A percentile compares a stretch with the other conserved stretches of the same genome.
phyloP scores from a whole-genome alignment of 2,888 invertebrate species.

The Oscheius onirici region DNA sequence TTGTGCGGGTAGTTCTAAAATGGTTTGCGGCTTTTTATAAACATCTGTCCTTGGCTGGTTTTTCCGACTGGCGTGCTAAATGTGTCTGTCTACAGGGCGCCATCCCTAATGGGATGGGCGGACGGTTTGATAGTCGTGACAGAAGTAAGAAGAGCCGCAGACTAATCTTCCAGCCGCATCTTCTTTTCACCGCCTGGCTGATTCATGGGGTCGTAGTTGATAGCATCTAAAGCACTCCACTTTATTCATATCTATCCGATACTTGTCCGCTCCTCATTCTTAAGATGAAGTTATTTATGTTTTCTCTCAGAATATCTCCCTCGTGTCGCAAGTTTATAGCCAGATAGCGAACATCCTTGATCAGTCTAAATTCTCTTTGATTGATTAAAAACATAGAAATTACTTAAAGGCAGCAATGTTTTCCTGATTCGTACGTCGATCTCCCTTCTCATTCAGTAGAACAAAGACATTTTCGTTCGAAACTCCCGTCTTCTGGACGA shows the following conservation, averaged over 20 bases:
- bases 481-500: conserved; percentile 25
- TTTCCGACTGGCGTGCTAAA: too few relatives aligned
- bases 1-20: neutral
- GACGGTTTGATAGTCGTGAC: neutral
- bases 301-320: conserved; percentile 24
- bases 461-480: conserved; percentile 27
- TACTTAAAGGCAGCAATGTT: conserved; percentile 33
- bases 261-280: conserved; percentile 1
- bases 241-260: conserved; percentile 10
- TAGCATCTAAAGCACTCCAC: conserved; percentile 19
- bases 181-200: conserved; percentile 11
- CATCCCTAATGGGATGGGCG: neutral
- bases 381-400: neutral
- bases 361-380: conserved; percentile 1
- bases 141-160: neutral
- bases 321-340: conserved; percentile 30
- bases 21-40: neutral
- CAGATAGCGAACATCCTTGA: conserved; percentile 17
- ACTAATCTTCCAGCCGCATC: conserved; percentile 15
- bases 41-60: neutral
- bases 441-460: conserved; percentile 32
- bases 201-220: conserved; percentile 29
- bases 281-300: conserved; percentile 24
- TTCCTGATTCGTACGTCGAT: conserved; percentile 26
- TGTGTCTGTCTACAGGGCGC: too few relatives aligned